A percentile compares a stretch with the other conserved stretches of the same genome.
These are phyloP conservation scores for Sylvia atricapilla DNA, from an alignment of 2,113 vertebrate species.

Conservation along the genomic window DNA sequence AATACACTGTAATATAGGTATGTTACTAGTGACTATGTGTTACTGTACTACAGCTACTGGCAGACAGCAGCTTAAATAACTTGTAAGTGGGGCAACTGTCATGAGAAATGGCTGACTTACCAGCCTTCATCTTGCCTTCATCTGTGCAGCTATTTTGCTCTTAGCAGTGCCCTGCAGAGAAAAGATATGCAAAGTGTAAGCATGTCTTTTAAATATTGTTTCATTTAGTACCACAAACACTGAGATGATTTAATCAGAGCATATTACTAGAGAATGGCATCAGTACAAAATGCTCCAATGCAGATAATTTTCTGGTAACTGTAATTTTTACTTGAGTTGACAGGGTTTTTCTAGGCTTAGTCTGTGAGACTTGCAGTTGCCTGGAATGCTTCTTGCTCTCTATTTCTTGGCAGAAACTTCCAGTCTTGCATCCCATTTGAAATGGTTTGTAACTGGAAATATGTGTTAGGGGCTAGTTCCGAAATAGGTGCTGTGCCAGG, in stretches of 20 bases:
- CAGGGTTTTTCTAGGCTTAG: not conserved
- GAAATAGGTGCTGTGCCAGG: not conserved
- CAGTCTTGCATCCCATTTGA: not conserved
- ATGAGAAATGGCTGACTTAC: not conserved
- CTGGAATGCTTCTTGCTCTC: not conserved
- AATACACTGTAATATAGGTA: not conserved
- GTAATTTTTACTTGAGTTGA: not conserved
- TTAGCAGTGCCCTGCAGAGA: not conserved
- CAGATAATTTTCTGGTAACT: not conserved
- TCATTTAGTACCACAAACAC: not conserved
- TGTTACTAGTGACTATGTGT: not conserved
- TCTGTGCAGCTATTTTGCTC: not conserved
- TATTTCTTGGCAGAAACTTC: not conserved
- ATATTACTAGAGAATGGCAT: not conserved
- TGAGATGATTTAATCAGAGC: not conserved
- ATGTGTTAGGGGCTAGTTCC: not conserved
- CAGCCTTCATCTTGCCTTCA: not conserved
- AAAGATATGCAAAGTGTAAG: not conserved
- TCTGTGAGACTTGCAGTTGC: not conserved
- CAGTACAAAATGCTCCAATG: not conserved
- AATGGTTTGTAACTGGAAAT: not conserved
- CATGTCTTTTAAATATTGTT: not conserved
- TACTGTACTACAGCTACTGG: not conserved
- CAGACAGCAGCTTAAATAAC: not conserved
- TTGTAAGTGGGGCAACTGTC: not conserved